Conservation (phyloP, 1,140 invertebrate genomes). For the Arion vulgaris region DNA sequence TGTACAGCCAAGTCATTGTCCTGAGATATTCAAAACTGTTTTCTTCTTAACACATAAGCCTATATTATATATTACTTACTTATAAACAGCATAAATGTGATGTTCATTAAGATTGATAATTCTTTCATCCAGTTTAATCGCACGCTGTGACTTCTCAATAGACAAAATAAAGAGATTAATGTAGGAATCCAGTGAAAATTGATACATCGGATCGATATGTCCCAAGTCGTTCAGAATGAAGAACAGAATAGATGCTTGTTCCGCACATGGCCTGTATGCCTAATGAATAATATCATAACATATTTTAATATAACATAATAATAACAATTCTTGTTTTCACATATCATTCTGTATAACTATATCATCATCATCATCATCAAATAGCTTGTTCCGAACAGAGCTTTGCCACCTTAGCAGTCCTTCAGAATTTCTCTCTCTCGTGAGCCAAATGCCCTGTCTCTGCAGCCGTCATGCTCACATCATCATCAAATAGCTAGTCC, state of each 20-base stretch:
- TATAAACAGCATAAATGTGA: slow-evolving; percentile 89
- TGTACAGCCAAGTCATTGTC: too few species aligned
- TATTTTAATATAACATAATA: not conserved
- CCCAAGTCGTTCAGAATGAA: slow-evolving; percentile 74
- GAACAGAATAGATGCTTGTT: slow-evolving; percentile 73
- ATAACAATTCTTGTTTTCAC: not conserved
- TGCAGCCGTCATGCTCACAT: too few species aligned
- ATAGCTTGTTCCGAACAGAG: too few species aligned
- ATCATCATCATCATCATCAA: too few species aligned
- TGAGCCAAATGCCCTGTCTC: too few species aligned
- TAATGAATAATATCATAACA: slow-evolving; percentile 37
- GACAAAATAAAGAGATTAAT: slow-evolving; percentile 85
- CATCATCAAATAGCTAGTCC: too few species aligned
- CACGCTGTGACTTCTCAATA: slow-evolving; percentile 84
- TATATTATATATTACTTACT: too few species aligned
- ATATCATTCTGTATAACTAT: too few species aligned
- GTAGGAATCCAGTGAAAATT: slow-evolving; percentile 74
- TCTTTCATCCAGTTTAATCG: slow-evolving; percentile 79
- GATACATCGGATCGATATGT: slow-evolving; percentile 74
- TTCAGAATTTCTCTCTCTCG: too few species aligned
- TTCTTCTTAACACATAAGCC: too few species aligned
- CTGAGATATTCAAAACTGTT: too few species aligned
- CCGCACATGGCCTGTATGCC: slow-evolving; percentile 72
- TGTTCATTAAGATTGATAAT: slow-evolving; percentile 86
- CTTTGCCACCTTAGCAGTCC: too few species aligned